phyloP scores from a whole-genome alignment of 2,113 vertebrate species.

The Hippocampus guttulatus region DNA sequence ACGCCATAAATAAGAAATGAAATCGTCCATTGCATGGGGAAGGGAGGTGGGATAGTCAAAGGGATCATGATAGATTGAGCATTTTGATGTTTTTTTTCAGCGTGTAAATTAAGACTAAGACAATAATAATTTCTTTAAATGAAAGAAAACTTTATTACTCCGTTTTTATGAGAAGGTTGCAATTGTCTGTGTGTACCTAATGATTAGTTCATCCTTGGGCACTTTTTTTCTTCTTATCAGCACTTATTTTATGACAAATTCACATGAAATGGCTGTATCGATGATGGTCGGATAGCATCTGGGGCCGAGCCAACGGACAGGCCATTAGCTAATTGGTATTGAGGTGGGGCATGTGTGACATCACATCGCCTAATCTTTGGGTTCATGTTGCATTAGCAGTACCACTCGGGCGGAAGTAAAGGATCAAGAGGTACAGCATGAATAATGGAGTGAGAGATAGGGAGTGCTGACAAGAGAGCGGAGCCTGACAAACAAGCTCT shows the following conservation, averaged over 20 bases:
- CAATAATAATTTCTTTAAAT: no score
- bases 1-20: no score
- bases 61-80: no score
- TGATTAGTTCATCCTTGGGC: neutral
- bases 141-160: neutral
- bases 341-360: neutral
- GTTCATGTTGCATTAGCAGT: neutral
- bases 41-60: no score
- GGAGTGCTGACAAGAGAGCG: neutral
- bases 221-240: neutral
- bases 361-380: neutral
- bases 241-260: neutral
- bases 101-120: no score
- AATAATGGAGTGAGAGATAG: neutral
- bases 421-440: neutral
- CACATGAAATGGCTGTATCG: conserved; percentile 9
- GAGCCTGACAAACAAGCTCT: conserved; percentile 4
- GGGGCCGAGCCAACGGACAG: neutral
- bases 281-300: conserved; percentile 13
- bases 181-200: neutral
- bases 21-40: no score
- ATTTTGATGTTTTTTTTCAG: no score
- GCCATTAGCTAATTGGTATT: conserved; percentile 31
- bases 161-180: neutral
- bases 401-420: conserved; percentile 4